Conservation (phyloP, 2,888 invertebrate genomes). For the Tanypteryx hageni region DNA sequence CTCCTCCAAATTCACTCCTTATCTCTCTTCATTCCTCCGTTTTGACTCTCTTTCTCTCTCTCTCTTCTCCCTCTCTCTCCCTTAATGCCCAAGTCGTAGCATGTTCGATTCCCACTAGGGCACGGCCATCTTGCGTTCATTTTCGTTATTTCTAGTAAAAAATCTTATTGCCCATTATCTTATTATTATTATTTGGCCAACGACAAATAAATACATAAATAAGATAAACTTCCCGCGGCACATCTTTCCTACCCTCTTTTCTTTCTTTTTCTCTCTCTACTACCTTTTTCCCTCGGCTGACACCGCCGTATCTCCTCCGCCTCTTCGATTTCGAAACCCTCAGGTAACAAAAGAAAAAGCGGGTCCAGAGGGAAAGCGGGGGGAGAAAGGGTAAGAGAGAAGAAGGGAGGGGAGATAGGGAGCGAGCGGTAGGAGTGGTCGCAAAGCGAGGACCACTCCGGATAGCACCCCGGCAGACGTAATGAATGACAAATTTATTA, state of each 20-base stretch:
- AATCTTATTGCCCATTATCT: background rate
- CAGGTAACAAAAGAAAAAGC: constrained; percentile 54
- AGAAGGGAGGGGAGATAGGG: background rate
- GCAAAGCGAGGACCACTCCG: constrained; percentile 18
- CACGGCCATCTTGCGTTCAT: background rate
- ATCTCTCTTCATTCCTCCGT: background rate
- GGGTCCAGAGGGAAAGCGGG: background rate
- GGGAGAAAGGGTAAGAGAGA: background rate
- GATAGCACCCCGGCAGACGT: constrained; percentile 58
- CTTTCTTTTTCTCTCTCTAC: background rate
- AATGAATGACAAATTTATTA: constrained; percentile 61
- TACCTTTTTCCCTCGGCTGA: background rate
- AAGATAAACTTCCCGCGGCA: background rate
- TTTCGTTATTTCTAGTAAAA: background rate
- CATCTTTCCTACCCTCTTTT: constrained; percentile 9
- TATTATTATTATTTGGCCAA: background rate
- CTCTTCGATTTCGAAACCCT: constrained; percentile 55
- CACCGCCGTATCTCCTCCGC: background rate
- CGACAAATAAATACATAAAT: background rate
- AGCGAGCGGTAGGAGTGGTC: background rate
- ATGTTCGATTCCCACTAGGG: background rate
- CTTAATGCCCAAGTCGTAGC: background rate
- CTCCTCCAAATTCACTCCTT: background rate
- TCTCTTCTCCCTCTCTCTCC: background rate
- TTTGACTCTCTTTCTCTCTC: background rate